Evolutionary conservation across 2,797 vertebrate species (phyloP).

Genomic region (Dallia pectoralis): DNA sequence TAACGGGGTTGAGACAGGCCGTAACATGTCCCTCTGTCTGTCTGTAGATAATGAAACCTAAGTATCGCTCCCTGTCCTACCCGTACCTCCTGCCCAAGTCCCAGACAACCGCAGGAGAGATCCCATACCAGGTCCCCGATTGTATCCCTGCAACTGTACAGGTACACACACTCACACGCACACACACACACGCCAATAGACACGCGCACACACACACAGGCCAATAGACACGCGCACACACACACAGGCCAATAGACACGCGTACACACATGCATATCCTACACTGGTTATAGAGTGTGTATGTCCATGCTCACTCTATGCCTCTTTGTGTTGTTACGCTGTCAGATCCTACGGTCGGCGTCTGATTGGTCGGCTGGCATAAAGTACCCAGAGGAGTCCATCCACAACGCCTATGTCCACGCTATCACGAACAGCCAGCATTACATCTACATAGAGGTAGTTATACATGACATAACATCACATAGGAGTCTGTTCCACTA

Average conservation of each 20-base stretch:
- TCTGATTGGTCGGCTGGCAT: conserved; percentile 96
- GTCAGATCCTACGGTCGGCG: conserved; percentile 88
- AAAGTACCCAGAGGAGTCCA: conserved; percentile 95
- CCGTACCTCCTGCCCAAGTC: conserved; percentile 93
- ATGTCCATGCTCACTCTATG: neutral
- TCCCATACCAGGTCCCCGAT: conserved; percentile 84
- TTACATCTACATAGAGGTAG: conserved; percentile 94
- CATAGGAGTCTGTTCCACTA: neutral
- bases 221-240: neutral
- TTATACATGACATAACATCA: neutral
- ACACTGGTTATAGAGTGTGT: too few species aligned
- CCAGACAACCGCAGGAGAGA: conserved; percentile 82
- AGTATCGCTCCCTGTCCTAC: conserved; percentile 88
- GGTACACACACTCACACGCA: conserved; percentile 63
- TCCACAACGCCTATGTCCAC: conserved; percentile 85
- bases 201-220: neutral
- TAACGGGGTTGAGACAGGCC: conserved; percentile 22
- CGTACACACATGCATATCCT: neutral
- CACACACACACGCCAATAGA: neutral
- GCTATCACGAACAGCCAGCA: conserved; percentile 87
- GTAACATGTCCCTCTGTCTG: neutral
- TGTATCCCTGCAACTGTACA: conserved; percentile 79
- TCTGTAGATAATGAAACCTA: conserved; percentile 88
- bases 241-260: neutral
- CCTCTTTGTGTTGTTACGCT: neutral